Base-by-base conservation (phyloP, 2,888 invertebrate species). In the Alloscopus bannaensis region DNA sequence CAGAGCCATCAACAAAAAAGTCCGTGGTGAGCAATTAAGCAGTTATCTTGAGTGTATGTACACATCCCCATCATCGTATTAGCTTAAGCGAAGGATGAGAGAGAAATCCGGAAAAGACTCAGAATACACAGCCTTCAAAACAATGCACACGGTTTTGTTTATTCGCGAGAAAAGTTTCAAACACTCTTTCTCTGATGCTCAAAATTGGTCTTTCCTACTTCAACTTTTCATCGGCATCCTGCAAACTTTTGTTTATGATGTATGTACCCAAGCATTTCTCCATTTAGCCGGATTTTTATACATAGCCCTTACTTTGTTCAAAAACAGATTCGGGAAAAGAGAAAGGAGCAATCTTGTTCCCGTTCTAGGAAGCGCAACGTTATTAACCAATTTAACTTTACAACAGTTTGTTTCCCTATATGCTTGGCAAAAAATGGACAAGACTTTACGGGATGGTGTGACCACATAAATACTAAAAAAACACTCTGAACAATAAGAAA, bases 1-100 rank as follows among this genome's bases (percentile, higher is more conserved):
- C 18, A n/a, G 29, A 50, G n/a, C 8, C 28, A 22, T 47, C 2
- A 11, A 28, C 28, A 26, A 40, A n/a, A 45, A 13, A 22, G 47
- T 31, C 62, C 71, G 52, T 26, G 40, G 71, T 62, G 71, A 71
- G 62, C 71, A 71, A 71, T 71, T 71, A 71, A 71, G 71, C 70
- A 70, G 59, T 52, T 40, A 62, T 50, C 31, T 60, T 31, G 20
- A 59, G 59, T 59, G 47, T 13, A n/a, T 47, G 31, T 18, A 59
- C 31, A 31, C 59, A 31, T 20, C 6, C 13, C 52, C 22, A n/a
- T 52, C 29, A 59, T 20, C 3, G n/a, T 59, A 59, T 59, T 59
- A 59, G 31, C 59, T 59, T 59, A 59, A 29, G 36, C 55, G n/a
- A 55, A 55, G 55, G 26, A 55, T 13, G 20, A 55, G 4, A 6